Evolutionary conservation across 2,113 vertebrate species (phyloP), one percentile per base, ranked within the genome.

Genomic region (Brachirus orientalis): DNA sequence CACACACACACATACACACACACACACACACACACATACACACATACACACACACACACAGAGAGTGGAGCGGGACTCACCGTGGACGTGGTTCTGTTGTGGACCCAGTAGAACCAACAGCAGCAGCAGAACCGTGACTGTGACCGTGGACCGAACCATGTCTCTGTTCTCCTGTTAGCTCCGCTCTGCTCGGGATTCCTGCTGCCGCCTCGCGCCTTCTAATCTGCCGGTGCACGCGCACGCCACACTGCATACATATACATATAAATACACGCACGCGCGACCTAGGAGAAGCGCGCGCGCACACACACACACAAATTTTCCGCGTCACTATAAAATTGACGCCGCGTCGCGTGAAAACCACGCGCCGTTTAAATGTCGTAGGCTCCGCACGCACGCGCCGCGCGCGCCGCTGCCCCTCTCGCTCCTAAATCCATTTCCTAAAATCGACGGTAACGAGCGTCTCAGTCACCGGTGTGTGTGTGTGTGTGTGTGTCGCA

Each of bases 11-110:
- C 5, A 16, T 10, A 46, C 7, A 37, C 17, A 66, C 45, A 28
- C 22, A 38, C 14, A 3, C 11, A 10, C 8, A 8, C 5, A 16
- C 13, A 46, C 7, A 37, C 17, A 66, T 40, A 28, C 22, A 38
- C 14, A 3, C 11, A 10, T 7, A 8, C 5, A 16, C 13, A 46
- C 7, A 37, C 17, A 66, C 45, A n/a, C n/a, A n/a, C n/a, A n/a
- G n/a, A n/a, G n/a, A n/a, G n/a, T n/a, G n/a, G 10, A 4, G 10
- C 8, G n/a, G 36, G 52, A 84, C 92, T 92, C 54, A 94, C 93
- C 91, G 59, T 81, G 75, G 33, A 86, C 85, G 65, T 66, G 10
- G n/a, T 44, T 45, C 66, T 71, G 81, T 54, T 81, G 91, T 66
- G 92, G 84, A 80, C 85, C 89, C n/a, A 90, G 44, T 16, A 90